phyloP scores from a whole-genome alignment of 2,113 vertebrate genomes.

The Danionella cerebrum region DNA sequence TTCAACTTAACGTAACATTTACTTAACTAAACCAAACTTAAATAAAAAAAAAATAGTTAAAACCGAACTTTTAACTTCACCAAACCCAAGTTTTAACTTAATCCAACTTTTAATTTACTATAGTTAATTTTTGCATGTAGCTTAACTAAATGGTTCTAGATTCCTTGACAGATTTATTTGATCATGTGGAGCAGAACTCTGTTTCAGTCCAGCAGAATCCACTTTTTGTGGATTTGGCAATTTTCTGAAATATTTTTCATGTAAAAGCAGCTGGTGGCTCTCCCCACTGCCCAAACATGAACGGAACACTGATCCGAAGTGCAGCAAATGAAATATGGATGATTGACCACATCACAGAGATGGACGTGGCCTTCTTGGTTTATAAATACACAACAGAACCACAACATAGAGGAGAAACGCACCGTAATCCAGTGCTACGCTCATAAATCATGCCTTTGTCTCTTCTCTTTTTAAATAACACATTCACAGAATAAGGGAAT shows the following conservation, averaged over 20 bases:
- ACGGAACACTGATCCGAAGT: constrained; percentile 1
- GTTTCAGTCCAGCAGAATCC: background rate
- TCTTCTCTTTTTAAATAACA: constrained; percentile 1
- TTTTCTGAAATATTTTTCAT: background rate
- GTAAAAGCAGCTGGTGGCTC: background rate
- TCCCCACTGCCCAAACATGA: background rate
- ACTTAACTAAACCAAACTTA: too few species aligned
- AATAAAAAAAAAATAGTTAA: too few species aligned
- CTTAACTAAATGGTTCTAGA: too few species aligned
- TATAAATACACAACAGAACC: constrained; percentile 8
- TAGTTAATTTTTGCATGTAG: too few species aligned
- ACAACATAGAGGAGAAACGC: constrained; percentile 24
- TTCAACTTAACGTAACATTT: too few species aligned
- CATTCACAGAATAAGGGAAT: background rate
- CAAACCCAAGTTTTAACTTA: too few species aligned
- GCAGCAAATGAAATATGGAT: constrained; percentile 4
- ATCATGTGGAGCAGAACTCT: background rate
- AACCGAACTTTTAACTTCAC: too few species aligned
- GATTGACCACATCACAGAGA: constrained; percentile 3
- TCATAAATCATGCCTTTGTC: constrained; percentile 3
- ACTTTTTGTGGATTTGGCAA: background rate
- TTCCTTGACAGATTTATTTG: too few species aligned
- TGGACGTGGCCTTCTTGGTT: background rate
- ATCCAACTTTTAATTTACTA: too few species aligned
- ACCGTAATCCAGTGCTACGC: background rate